Conservation (phyloP, 37 sponge, comb jelly and placozoan species). For the Geodia barretti region DNA sequence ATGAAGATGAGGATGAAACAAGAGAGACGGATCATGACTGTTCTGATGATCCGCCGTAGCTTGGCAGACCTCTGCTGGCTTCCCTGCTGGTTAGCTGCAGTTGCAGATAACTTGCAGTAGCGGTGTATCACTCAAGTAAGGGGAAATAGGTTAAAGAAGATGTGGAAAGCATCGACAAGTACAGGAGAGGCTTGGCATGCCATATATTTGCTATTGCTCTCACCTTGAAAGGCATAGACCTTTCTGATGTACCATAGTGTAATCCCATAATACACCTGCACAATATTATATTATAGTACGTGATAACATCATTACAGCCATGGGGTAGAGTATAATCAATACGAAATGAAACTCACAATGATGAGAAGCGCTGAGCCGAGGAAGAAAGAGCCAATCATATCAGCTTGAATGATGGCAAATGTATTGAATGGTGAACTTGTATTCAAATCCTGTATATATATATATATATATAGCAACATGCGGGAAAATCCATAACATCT, state of each 20-base stretch:
- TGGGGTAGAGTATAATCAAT: not conserved
- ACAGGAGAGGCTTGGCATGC: no score
- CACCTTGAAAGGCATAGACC: not conserved
- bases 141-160: no score
- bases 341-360: slow-evolving; percentile 12
- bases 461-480: no score
- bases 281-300: not conserved
- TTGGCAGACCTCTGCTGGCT: not conserved
- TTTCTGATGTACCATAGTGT: not conserved
- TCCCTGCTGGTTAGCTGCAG: slow-evolving; percentile 1
- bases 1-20: slow-evolving; percentile 57
- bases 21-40: slow-evolving; percentile 41
- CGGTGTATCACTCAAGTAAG: no score
- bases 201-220: no score
- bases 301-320: not conserved
- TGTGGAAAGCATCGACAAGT: no score
- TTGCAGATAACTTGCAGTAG: no score
- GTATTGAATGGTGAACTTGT: slow-evolving; percentile 1
- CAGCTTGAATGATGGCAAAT: slow-evolving; percentile 29
- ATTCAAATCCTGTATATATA: not conserved
- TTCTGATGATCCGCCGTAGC: slow-evolving; percentile 16
- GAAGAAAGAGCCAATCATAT: slow-evolving; percentile 19
- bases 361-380: slow-evolving; percentile 12
- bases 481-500: no score
- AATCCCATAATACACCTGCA: not conserved